Evolutionary conservation across 2,888 invertebrate genomes (phyloP).

Genomic region (Trisateles emortualis): DNA sequence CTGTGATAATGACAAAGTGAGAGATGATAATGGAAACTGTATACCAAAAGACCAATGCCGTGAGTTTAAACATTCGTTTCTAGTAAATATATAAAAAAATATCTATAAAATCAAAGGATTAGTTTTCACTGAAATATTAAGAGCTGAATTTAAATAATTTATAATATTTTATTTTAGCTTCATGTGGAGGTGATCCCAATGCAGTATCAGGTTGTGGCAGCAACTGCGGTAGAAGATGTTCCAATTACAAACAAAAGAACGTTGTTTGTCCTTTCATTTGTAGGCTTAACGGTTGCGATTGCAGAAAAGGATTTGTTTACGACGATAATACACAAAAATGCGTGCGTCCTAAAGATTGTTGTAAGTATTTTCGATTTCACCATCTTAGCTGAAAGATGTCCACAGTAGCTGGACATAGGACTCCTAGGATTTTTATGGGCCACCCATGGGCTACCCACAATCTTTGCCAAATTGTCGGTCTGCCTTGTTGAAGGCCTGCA

Average conservation of each 20-base stretch:
- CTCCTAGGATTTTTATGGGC: too few species aligned
- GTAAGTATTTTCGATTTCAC: too few species aligned
- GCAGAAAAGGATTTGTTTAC: slow-evolving; percentile 29
- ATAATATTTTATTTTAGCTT: slow-evolving; percentile 25
- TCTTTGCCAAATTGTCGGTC: too few species aligned
- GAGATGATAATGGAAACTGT: slow-evolving; percentile 42
- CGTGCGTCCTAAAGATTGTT: slow-evolving; percentile 28
- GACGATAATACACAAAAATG: slow-evolving; percentile 27
- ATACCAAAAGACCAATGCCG: slow-evolving; percentile 48
- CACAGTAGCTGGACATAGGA: too few species aligned
- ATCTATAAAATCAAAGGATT: background rate
- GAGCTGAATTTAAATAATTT: background rate
- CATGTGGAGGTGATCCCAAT: slow-evolving; percentile 46
- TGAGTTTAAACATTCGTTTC: too few species aligned
- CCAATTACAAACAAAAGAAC: slow-evolving; percentile 24
- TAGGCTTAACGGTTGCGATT: slow-evolving; percentile 28
- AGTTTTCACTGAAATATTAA: too few species aligned
- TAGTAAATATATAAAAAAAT: background rate
- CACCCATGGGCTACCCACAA: too few species aligned
- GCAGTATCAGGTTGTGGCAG: slow-evolving; percentile 46
- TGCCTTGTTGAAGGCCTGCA: too few species aligned
- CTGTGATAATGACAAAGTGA: slow-evolving; percentile 44
- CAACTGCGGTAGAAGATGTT: slow-evolving; percentile 42
- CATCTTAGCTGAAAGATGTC: too few species aligned
- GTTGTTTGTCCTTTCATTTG: slow-evolving; percentile 23